These are phyloP conservation scores for Ictalurus furcatus DNA, from an alignment of 2,113 vertebrate genomes.

Conservation along the genomic window DNA sequence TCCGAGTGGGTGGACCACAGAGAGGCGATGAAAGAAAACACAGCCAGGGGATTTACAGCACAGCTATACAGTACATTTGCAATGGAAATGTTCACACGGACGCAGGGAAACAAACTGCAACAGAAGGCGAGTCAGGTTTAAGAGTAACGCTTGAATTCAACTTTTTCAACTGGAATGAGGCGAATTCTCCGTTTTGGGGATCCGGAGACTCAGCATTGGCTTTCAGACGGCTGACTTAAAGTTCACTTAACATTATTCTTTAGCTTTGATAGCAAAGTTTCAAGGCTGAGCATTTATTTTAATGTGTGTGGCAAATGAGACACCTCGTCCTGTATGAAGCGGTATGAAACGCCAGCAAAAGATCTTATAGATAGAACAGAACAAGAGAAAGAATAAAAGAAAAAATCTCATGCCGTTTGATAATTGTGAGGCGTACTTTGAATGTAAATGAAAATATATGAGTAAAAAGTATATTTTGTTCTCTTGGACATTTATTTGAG, in stretches of 20 bases:
- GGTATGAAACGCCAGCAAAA: neutral
- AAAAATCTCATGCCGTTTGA: neutral
- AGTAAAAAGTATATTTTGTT: neutral
- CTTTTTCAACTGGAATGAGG: neutral
- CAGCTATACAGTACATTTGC: neutral
- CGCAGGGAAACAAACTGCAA: neutral
- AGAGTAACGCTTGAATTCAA: neutral
- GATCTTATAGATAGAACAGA: neutral
- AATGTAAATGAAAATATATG: neutral
- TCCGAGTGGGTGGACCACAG: neutral
- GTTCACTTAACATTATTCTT: neutral
- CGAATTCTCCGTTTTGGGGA: neutral
- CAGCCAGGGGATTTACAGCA: neutral
- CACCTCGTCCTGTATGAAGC: neutral
- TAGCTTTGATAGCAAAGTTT: neutral
- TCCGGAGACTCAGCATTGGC: neutral
- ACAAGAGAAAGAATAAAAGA: neutral
- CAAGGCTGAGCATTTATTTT: too few relatives aligned
- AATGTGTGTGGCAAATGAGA: neutral
- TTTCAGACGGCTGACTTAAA: neutral
- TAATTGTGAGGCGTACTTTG: neutral
- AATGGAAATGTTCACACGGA: neutral
- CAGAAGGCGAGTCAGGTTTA: neutral
- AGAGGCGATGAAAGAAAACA: conserved; percentile 3
- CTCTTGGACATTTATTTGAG: neutral